Evolutionary conservation across 2,797 vertebrate species (phyloP).

Genomic region (Gymnoscopelus microlampas): DNA sequence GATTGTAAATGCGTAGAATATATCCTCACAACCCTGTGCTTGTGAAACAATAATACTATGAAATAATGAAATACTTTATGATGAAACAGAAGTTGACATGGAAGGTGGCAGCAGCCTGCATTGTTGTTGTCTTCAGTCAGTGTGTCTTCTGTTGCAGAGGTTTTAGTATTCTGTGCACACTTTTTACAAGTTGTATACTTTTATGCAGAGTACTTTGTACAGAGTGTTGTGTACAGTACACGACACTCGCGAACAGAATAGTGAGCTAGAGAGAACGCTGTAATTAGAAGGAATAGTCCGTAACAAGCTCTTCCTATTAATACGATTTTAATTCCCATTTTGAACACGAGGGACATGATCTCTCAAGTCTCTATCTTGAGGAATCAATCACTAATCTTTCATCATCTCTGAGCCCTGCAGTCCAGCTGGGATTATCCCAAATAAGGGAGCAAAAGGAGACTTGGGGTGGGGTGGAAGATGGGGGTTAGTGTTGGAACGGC

Average conservation of each 20-base stretch:
- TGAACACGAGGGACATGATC: background rate
- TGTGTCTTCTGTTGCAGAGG: constrained; percentile 30
- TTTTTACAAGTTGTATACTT: too few species aligned
- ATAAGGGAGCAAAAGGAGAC: constrained; percentile 15
- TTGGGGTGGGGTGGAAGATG: background rate
- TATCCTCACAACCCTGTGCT: too few species aligned
- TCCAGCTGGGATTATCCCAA: constrained; percentile 37
- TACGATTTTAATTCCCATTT: background rate
- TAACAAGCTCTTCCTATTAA: background rate
- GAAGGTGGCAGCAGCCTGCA: too few species aligned
- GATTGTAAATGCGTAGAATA: too few species aligned
- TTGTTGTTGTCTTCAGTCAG: too few species aligned
- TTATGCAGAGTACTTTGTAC: background rate
- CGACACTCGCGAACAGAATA: constrained; percentile 15
- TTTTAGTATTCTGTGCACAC: constrained; percentile 41
- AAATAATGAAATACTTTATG: too few species aligned
- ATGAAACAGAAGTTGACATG: too few species aligned
- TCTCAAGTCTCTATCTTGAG: constrained; percentile 10
- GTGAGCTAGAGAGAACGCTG: background rate
- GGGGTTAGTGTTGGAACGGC: background rate
- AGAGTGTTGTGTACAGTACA: constrained; percentile 25
- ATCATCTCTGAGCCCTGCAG: constrained; percentile 30
- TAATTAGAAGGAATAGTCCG: background rate
- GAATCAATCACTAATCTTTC: constrained; percentile 45
- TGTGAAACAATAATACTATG: too few species aligned